Base-by-base conservation (phyloP, 1,140 invertebrate species). In the Augochlora pura region DNA sequence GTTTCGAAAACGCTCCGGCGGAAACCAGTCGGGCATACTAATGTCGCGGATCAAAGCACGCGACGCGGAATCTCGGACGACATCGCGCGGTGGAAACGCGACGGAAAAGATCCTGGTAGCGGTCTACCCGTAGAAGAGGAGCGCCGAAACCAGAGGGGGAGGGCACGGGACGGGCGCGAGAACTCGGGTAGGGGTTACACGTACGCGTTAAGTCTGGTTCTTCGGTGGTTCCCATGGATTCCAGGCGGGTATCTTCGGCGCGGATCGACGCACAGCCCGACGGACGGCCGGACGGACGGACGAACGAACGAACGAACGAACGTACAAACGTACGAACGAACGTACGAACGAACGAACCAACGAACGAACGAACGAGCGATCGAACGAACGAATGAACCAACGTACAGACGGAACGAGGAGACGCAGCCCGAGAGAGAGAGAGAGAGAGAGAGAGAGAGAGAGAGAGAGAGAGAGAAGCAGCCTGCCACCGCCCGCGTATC, bases 171-270 rank as follows among this genome's bases (percentile, higher is more conserved):
- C 10, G 42, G 42, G 46, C 62, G 68, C 62, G 77, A 78, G 59
- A 46, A 46, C 54, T 65, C 10, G 84, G 86, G 88, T 87, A 91
- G 88, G 90, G 88, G 88, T 91, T 90, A 88, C 87, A 87, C 77
- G 88, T 88, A 87, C 77, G 88, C 88, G 92, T 92, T 92, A 91
- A 90, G 87, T 86, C 85, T 86, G 89, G 87, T 89, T 91, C 87
- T 88, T 86, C 81, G 88, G 88, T 90, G 91, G 92, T 93, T 93
- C 92, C 92, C 92, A 93, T 93, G 92, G 92, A 93, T 93, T 93
- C 92, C 92, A 92, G 84, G 74, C 87, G 88, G 89, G 87, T 93
- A 93, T 93, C 92, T 93, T 91, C 88, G 83, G 87, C 88, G 88
- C 91, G 91, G 92, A 93, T 93, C 92, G 92, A 93, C 90, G 89